Percentiles rank a stretch among this genome's conserved stretches.
Evolutionary conservation across 2,888 invertebrate genomes (phyloP).

Genomic region (Clostera curtula): DNA sequence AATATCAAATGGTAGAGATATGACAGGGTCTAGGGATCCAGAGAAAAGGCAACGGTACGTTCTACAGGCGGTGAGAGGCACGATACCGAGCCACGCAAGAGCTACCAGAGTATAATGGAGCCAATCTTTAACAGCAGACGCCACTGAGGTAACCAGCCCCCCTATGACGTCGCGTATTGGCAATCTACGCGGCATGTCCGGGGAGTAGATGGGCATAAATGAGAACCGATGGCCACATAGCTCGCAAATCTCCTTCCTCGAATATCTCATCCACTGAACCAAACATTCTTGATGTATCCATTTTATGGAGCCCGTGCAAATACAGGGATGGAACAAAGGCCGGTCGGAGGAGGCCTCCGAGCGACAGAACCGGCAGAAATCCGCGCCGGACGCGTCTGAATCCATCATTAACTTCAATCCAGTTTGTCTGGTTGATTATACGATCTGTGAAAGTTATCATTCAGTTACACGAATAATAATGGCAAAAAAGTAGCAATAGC

Average conservation of each 20-base stretch:
- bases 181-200: constrained; percentile 98
- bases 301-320: constrained; percentile 99
- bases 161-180: constrained; percentile 94
- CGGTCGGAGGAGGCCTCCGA: constrained; percentile 94
- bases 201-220: constrained; percentile 99
- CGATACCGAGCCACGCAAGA: constrained; percentile 97
- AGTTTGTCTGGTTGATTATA: constrained; percentile 54
- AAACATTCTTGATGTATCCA: constrained; percentile 99
- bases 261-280: constrained; percentile 99
- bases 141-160: constrained; percentile 91
- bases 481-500: constrained; percentile 6
- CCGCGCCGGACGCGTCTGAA: constrained; percentile 77
- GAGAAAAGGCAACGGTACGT: constrained; percentile 96
- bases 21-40: constrained; percentile 88
- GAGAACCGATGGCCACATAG: constrained; percentile 97
- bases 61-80: constrained; percentile 96
- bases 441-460: constrained; percentile 48
- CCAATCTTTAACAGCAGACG: constrained; percentile 96
- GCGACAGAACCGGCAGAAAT: constrained; percentile 98
- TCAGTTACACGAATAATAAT: constrained; percentile 17
- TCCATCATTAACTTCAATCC: constrained; percentile 67
- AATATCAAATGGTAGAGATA: constrained; percentile 93
- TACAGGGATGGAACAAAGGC: constrained; percentile 97
- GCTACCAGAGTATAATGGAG: constrained; percentile 97
- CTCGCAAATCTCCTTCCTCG: constrained; percentile 98